These are phyloP conservation scores for Augochlora pura DNA, from an alignment of 1,140 invertebrate species.

Conservation along the genomic window DNA sequence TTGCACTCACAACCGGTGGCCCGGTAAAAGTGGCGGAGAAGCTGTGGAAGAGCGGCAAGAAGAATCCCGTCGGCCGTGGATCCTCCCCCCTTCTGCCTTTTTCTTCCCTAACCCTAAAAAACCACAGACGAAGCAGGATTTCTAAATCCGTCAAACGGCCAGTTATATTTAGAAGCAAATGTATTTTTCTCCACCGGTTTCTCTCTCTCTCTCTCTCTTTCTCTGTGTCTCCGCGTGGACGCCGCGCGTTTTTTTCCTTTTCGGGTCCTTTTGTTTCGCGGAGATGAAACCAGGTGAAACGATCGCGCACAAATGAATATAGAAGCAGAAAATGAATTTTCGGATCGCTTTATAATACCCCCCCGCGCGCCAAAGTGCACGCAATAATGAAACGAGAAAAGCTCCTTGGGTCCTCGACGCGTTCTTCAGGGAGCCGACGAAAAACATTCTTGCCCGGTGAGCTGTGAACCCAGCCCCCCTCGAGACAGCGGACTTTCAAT, in stretches of 20 bases:
- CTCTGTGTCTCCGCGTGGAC: too few species aligned
- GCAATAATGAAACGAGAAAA: slow-evolving; percentile 44
- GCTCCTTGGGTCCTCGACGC: slow-evolving; percentile 41
- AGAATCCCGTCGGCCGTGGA: slow-evolving; percentile 16
- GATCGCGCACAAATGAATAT: too few species aligned
- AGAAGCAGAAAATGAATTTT: too few species aligned
- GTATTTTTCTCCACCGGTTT: slow-evolving; percentile 53
- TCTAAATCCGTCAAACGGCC: slow-evolving; percentile 64
- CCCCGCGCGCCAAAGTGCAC: not conserved
- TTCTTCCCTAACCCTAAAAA: slow-evolving; percentile 51
- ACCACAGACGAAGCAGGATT: slow-evolving; percentile 61
- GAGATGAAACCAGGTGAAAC: not conserved
- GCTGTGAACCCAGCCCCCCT: slow-evolving; percentile 50
- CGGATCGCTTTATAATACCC: too few species aligned
- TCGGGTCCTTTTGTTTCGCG: slow-evolving; percentile 39
- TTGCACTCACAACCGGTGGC: not conserved
- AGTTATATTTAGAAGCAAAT: slow-evolving; percentile 67
- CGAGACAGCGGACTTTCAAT: slow-evolving; percentile 22
- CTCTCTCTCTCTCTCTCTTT: not conserved
- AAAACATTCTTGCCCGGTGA: slow-evolving; percentile 69
- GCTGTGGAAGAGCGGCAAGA: not conserved
- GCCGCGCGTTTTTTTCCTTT: slow-evolving; percentile 31
- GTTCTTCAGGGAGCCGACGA: slow-evolving; percentile 49
- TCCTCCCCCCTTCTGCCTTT: slow-evolving; percentile 37
- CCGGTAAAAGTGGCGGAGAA: not conserved